phyloP scores from a whole-genome alignment of 2,797 vertebrate genomes.

The Microctenopoma lineatum region DNA sequence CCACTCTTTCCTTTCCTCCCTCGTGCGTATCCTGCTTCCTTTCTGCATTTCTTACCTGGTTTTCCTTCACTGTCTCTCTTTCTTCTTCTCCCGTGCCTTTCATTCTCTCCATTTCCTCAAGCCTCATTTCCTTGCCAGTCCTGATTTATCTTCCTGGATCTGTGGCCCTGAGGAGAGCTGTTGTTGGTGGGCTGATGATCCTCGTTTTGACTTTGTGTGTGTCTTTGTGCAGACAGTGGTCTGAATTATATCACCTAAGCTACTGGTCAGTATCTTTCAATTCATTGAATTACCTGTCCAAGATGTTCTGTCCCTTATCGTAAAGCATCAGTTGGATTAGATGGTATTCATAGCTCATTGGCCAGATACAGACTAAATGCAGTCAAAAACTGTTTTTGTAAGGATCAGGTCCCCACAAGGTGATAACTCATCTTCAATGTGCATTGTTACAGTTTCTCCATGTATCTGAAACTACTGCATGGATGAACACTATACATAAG shows the following conservation, averaged over 20 bases:
- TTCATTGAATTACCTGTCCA: conserved; percentile 12
- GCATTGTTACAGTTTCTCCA: not conserved
- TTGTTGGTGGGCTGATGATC: conserved; percentile 67
- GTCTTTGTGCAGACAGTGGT: not conserved
- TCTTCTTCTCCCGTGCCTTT: conserved; percentile 56
- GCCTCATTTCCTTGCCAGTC: conserved; percentile 76
- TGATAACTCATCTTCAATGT: not conserved
- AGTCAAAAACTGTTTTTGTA: not conserved
- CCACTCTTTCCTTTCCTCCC: conserved; percentile 63
- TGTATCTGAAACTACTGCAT: not conserved
- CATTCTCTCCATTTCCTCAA: conserved; percentile 69
- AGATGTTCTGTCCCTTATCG: not conserved
- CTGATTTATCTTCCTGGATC: conserved; percentile 80
- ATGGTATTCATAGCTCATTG: conserved; percentile 10
- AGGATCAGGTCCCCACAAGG: not conserved
- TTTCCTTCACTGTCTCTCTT: conserved; percentile 31
- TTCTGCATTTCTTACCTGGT: conserved; percentile 54
- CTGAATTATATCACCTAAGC: conserved; percentile 20
- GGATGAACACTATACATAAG: not conserved
- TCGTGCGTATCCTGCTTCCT: conserved; percentile 57
- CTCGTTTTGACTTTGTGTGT: conserved; percentile 62
- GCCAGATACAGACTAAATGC: not conserved
- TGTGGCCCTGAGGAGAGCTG: conserved; percentile 74
- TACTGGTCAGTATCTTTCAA: conserved; percentile 21
- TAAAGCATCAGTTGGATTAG: conserved; percentile 14